Conservation (phyloP, 2,113 vertebrate species). For the Chelonoidis abingdonii region DNA sequence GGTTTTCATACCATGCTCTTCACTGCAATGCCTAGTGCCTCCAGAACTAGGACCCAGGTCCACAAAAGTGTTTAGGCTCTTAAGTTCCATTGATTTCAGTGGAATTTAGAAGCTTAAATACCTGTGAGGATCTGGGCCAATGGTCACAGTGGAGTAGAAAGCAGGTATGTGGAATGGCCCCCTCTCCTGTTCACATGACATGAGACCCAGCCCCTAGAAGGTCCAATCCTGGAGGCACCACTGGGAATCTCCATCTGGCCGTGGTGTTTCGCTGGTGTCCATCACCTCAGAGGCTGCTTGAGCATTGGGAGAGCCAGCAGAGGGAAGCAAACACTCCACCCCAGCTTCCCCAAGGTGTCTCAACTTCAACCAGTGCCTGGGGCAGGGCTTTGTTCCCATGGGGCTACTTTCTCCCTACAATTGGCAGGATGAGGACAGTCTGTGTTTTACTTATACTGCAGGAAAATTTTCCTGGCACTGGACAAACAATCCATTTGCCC, state of each 20-base stretch:
- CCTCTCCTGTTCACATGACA: neutral
- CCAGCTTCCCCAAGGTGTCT: neutral
- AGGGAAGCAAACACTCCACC: neutral
- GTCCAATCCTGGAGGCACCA: neutral
- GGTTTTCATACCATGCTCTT: neutral
- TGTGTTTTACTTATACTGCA: neutral
- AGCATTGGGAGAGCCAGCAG: neutral
- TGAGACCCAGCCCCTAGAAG: neutral
- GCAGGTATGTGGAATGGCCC: neutral
- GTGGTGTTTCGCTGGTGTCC: neutral
- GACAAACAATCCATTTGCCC: neutral
- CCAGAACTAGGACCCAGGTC: too few species aligned
- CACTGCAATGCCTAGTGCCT: neutral
- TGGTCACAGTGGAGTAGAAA: neutral
- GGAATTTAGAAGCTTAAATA: too few species aligned
- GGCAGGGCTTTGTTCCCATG: neutral
- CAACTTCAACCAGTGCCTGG: neutral
- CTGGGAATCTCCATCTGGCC: too few species aligned
- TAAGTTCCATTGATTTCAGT: too few species aligned
- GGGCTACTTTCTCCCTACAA: too few species aligned
- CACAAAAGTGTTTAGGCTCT: too few species aligned
- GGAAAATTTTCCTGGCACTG: neutral
- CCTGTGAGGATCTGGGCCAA: neutral
- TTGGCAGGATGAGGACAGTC: neutral
- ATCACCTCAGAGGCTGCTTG: neutral